These are phyloP conservation scores for Lagopus leucura DNA, from an alignment of 2,113 vertebrate species.

Conservation along the genomic window DNA sequence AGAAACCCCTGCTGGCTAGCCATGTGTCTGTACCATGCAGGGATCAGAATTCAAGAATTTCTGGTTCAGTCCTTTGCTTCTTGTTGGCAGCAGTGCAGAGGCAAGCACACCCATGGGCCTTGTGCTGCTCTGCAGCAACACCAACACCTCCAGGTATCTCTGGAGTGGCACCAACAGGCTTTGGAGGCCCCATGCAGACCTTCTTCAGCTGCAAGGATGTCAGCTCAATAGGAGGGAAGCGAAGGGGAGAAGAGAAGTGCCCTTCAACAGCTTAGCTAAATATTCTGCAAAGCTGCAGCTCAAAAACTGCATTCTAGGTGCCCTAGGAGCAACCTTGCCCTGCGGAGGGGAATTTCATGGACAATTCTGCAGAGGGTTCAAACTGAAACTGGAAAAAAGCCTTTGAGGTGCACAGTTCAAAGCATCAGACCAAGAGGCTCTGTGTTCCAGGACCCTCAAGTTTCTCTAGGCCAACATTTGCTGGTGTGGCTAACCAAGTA, in stretches of 20 bases:
- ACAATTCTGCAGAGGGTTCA: conserved; percentile 35
- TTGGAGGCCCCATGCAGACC: conserved; percentile 49
- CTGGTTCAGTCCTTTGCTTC: conserved; percentile 59
- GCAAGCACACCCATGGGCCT: conserved; percentile 2
- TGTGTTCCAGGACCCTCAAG: conserved; percentile 38
- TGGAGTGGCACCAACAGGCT: conserved; percentile 48
- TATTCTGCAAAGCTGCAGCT: conserved; percentile 52
- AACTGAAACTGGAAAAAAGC: conserved; percentile 10
- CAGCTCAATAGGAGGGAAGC: conserved; percentile 32
- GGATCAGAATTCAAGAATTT: conserved; percentile 35
- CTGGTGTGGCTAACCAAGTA: conserved; percentile 40
- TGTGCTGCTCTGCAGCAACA: conserved; percentile 37
- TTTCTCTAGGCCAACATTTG: conserved; percentile 43
- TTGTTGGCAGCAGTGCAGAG: conserved; percentile 56
- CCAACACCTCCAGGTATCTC: conserved; percentile 24
- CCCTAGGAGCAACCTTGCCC: conserved; percentile 55
- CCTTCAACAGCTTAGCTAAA: conserved; percentile 54
- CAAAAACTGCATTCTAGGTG: conserved; percentile 34
- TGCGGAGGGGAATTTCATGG: conserved; percentile 25
- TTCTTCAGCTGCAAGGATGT: conserved; percentile 62
- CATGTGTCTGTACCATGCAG: conserved; percentile 32
- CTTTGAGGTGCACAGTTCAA: conserved; percentile 29
- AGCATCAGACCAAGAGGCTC: conserved; percentile 56
- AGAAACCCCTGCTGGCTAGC: conserved; percentile 44
- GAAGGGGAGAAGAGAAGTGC: conserved; percentile 35